A percentile compares a stretch with the other conserved stretches of the same genome.
Evolutionary conservation across 1,140 invertebrate genomes (phyloP).

Genomic region (Micrasema longulum): DNA sequence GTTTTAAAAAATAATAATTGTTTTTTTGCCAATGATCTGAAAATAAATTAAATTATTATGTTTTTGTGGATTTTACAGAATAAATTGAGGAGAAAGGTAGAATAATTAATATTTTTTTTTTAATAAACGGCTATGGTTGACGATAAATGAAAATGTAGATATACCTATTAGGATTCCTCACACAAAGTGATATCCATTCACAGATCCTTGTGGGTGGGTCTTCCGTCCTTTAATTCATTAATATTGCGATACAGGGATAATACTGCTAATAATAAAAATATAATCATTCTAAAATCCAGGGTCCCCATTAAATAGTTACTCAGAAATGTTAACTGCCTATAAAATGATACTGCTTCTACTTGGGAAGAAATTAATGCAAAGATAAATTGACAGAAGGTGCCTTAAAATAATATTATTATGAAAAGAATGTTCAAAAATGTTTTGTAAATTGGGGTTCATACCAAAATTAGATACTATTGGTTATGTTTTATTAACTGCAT

Average conservation of each 20-base stretch:
- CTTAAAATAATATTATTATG: not conserved
- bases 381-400: not conserved
- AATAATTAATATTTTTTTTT: too few species aligned
- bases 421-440: conserved; percentile 16
- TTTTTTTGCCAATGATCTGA: too few species aligned
- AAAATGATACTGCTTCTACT: conserved; percentile 24
- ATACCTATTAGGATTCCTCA: not conserved
- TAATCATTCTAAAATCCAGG: not conserved
- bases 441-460: conserved; percentile 27
- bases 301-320: conserved; percentile 30
- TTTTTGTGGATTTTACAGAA: too few species aligned
- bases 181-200: conserved; percentile 10
- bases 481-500: not conserved
- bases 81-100: too few species aligned
- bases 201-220: conserved; percentile 3
- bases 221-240: conserved; percentile 11
- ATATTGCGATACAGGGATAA: conserved; percentile 23
- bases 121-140: not conserved
- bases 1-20: too few species aligned
- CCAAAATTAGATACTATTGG: not conserved
- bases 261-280: not conserved
- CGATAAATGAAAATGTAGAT: not conserved
- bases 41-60: too few species aligned
- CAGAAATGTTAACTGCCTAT: conserved; percentile 30
- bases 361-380: not conserved